Evolutionary conservation across 2,797 vertebrate species (phyloP).

Genomic region (Danio aesculapii): DNA sequence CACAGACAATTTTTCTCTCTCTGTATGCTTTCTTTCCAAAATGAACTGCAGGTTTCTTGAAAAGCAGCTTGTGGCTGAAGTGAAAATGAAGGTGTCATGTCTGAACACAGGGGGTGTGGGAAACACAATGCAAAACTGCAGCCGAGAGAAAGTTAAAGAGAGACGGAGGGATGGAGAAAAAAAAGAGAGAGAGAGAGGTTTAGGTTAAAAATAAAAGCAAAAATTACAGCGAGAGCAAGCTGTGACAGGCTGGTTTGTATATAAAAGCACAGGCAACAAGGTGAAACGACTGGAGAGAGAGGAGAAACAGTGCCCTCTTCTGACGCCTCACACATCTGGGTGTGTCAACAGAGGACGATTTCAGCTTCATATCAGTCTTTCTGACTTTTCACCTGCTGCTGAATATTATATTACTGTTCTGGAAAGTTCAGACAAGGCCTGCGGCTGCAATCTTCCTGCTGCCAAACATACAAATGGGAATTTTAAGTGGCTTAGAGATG

Average conservation of each 20-base stretch:
- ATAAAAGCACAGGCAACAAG: constrained; percentile 1
- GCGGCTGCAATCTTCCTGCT: constrained; percentile 1
- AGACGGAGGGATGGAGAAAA: background rate
- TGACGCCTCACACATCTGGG: constrained; percentile 46
- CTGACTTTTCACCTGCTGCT: constrained; percentile 6
- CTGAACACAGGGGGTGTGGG: background rate
- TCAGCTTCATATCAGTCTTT: background rate
- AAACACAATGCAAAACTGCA: constrained; percentile 11
- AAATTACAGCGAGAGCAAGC: constrained; percentile 10
- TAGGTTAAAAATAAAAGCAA: constrained; percentile 22
- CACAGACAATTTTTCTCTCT: background rate
- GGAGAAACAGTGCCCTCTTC: constrained; percentile 67
- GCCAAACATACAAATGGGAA: background rate
- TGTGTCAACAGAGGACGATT: background rate
- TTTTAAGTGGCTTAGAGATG: background rate
- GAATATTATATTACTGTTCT: constrained; percentile 5
- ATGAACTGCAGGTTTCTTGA: constrained; percentile 7
- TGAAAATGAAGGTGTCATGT: constrained; percentile 20
- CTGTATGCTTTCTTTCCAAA: background rate
- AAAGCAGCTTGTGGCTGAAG: constrained; percentile 14
- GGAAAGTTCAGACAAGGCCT: background rate
- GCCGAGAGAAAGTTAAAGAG: constrained; percentile 23
- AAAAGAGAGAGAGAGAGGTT: background rate
- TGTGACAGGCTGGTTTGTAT: constrained; percentile 6
- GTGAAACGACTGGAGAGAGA: constrained; percentile 33